Percentiles rank a stretch among this genome's conserved stretches.
phyloP scores from a whole-genome alignment of 37 sponge, comb jelly and placozoan genomes.

The Bolinopsis microptera region DNA sequence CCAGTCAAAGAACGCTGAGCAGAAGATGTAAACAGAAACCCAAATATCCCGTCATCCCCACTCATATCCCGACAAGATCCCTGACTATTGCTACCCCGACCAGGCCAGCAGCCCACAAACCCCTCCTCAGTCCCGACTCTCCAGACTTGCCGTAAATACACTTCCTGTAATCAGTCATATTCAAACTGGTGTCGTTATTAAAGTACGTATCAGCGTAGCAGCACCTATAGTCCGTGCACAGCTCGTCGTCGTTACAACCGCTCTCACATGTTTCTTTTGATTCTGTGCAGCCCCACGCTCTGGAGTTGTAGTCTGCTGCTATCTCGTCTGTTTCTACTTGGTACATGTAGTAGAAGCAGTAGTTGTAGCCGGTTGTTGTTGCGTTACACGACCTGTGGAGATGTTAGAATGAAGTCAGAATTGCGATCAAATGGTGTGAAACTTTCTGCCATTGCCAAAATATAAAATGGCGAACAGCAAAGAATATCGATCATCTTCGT shows the following conservation, averaged over 20 bases:
- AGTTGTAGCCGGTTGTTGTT: neutral
- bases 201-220: conserved; percentile 39
- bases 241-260: neutral
- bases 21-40: neutral
- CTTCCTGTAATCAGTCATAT: neutral
- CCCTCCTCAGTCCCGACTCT: neutral
- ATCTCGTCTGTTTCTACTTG: neutral
- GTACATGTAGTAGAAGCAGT: conserved; percentile 7
- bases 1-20: neutral
- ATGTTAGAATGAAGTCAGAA: neutral
- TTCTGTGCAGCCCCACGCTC: conserved; percentile 24
- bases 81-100: no score
- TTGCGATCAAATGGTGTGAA: no score
- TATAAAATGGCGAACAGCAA: no score
- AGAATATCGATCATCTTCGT: no score
- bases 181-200: neutral
- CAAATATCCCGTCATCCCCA: neutral
- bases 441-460: no score
- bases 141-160: conserved; percentile 33
- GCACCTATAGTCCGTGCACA: neutral
- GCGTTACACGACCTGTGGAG: neutral
- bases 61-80: no score
- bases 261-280: neutral
- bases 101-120: neutral
- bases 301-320: neutral